Conservation (phyloP, 1,140 invertebrate genomes). For the Pteromalus puparum region DNA sequence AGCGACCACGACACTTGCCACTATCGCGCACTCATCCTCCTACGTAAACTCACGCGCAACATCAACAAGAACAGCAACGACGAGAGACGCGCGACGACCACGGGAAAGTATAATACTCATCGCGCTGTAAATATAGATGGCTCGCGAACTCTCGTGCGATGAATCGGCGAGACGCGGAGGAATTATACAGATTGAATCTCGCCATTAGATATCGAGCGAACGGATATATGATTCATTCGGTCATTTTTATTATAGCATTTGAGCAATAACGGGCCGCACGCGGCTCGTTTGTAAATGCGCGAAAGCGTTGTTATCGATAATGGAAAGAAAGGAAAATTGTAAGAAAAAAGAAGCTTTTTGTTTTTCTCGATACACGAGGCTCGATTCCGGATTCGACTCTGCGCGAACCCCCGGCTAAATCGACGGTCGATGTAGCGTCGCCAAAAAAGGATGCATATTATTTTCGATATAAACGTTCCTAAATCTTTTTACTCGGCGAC, state of each 20-base stretch:
- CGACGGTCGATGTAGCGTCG: constrained; percentile 36
- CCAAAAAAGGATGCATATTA: constrained; percentile 65
- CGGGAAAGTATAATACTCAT: neutral
- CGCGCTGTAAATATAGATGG: neutral
- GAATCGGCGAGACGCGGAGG: neutral
- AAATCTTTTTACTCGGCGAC: constrained; percentile 57
- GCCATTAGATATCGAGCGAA: too few species aligned
- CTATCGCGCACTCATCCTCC: neutral
- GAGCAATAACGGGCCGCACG: too few species aligned
- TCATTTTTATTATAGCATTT: too few species aligned
- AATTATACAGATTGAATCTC: neutral
- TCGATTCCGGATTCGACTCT: neutral
- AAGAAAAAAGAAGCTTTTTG: neutral
- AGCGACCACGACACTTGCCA: neutral
- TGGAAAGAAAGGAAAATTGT: neutral
- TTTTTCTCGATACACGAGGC: neutral
- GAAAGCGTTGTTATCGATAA: neutral
- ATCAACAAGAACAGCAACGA: neutral
- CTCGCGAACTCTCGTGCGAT: neutral
- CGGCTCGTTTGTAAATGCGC: neutral
- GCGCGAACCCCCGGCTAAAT: neutral
- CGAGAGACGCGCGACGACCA: neutral
- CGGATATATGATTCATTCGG: too few species aligned
- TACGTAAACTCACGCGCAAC: neutral
- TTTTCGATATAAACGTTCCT: constrained; percentile 72